Evolutionary conservation across 2,113 vertebrate genomes (phyloP).

Genomic region (Apaloderma vittatum): DNA sequence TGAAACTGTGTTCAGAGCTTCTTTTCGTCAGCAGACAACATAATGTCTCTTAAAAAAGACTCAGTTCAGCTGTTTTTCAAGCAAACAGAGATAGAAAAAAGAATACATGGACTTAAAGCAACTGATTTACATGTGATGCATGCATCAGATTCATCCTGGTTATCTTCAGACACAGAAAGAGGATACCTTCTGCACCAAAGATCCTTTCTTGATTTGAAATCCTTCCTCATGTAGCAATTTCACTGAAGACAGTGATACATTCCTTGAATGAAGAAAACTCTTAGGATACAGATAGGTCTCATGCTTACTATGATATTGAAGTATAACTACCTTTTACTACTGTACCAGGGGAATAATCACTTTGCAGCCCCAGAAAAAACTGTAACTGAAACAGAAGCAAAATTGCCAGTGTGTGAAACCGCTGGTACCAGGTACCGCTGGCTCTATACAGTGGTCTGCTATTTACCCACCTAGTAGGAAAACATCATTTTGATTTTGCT

Average conservation of each 20-base stretch:
- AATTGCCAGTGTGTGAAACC: neutral
- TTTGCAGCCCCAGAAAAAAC: neutral
- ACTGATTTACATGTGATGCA: neutral
- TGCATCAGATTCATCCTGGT: neutral
- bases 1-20: neutral
- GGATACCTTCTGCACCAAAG: neutral
- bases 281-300: neutral
- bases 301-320: neutral
- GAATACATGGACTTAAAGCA: neutral
- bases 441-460: accelerated
- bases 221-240: neutral
- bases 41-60: neutral
- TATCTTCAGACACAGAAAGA: neutral
- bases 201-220: neutral
- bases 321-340: neutral
- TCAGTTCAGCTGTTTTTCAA: neutral
- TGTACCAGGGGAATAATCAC: neutral
- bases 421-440: neutral
- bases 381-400: neutral
- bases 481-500: neutral
- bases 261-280: neutral
- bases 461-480: neutral
- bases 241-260: neutral
- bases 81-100: neutral
- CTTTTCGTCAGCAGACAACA: neutral